Evolutionary conservation across 2,113 vertebrate genomes (phyloP).

Genomic region (Castor canadensis): DNA sequence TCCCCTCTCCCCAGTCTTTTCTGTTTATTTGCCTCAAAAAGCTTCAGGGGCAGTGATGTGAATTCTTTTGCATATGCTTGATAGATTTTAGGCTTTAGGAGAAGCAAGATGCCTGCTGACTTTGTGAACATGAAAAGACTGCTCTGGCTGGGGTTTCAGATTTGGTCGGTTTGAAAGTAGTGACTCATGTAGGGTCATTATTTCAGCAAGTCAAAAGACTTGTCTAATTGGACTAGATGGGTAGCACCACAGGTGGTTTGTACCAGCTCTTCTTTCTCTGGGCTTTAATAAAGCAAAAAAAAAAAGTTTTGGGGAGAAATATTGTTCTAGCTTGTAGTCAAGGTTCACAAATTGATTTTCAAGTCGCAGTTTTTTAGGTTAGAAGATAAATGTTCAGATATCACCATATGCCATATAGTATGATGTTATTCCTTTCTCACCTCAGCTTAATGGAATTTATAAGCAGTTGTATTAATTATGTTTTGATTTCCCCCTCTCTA

Average conservation of each 20-base stretch:
- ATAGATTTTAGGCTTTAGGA: conserved; percentile 78
- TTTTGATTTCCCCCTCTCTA: neutral
- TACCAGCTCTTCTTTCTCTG: neutral
- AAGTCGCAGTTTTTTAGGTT: neutral
- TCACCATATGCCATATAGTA: too few relatives aligned
- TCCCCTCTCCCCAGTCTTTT: conserved; percentile 33
- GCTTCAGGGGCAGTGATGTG: conserved; percentile 76
- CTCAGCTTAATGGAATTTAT: neutral
- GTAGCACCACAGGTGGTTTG: neutral
- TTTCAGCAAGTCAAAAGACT: conserved; percentile 33
- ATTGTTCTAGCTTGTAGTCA: neutral
- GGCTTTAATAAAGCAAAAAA: neutral
- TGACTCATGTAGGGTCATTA: conserved; percentile 37
- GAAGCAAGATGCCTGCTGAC: conserved; percentile 69
- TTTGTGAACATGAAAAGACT: conserved; percentile 67
- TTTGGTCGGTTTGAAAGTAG: conserved; percentile 58
- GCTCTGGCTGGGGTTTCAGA: conserved; percentile 49
- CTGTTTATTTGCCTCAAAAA: conserved; percentile 82
- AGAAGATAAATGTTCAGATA: neutral
- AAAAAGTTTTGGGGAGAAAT: neutral
- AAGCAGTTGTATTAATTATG: neutral
- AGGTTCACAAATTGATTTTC: neutral
- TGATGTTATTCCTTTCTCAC: neutral
- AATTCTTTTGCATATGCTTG: conserved; percentile 72
- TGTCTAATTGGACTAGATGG: conserved; percentile 16